Evolutionary conservation across 2,113 vertebrate genomes (phyloP), one percentile per base, ranked within the genome.

Genomic region (Nymphicus hollandicus): DNA sequence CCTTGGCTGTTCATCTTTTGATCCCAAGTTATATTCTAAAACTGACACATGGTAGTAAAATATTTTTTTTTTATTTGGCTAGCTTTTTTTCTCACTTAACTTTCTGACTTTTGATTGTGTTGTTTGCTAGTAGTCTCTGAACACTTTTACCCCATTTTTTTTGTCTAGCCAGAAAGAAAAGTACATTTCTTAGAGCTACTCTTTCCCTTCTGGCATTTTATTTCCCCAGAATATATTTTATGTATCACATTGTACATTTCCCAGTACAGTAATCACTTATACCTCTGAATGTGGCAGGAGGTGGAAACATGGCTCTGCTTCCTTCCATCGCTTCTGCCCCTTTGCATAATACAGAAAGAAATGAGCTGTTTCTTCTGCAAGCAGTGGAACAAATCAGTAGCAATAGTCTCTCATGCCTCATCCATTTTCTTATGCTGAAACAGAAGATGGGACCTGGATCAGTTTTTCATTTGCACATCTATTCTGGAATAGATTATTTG

Each of bases 361-460:
- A 96, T 93, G 88, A 97, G 84, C 88, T 93, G 92, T 84, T 96
- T 74, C 92, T 92, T 56, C 86, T 86, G 83, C 88, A 61, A 95
- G 86, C 83, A 56, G 69, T 95, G 95, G 90, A 96, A 94, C 92
- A 96, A 93, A 96, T 96, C 90, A 94, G 91, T 85, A 74, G 77
- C 93, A 90, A 78, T 90, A 86, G 88, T 96, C 79, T 86, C 93
- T 94, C 80, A 84, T 94, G 88, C 86, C 88, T 95, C 93, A 91
- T 97, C 95, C 79, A 56, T 95, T 94, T 86, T 86, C 80, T 81
- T 69, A 39, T 5, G 69, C 80, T 78, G 88, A 81, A 95, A 77
- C 35, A 86, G 64, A 94, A 86, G 88, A 92, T 93, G 80, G 69
- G 72, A 70, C 79, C 81, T 81, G 90, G 86, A 88, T 93, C 90